phyloP scores from a whole-genome alignment of 2,113 vertebrate species.

The Oncorhynchus mykiss region DNA sequence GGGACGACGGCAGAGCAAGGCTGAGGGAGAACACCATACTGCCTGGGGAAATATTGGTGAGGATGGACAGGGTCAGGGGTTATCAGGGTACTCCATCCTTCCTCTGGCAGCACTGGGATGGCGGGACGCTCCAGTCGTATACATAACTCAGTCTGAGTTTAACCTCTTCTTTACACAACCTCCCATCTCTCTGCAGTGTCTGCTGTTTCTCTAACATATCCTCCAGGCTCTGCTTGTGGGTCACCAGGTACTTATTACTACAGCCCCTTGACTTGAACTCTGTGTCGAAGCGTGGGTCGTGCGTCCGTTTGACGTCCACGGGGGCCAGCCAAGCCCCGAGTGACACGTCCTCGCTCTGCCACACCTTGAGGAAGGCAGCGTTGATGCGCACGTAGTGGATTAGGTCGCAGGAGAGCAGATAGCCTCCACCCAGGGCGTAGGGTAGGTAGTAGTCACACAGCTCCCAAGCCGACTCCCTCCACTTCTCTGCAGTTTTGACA shows the following conservation, averaged over 20 bases:
- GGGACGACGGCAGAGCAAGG: too few species aligned
- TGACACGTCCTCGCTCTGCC: conserved; percentile 97
- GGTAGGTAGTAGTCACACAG: conserved; percentile 96
- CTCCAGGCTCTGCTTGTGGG: conserved; percentile 95
- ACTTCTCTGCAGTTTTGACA: conserved; percentile 89
- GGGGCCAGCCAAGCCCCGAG: conserved; percentile 94
- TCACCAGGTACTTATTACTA: conserved; percentile 93
- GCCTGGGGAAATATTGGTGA: neutral
- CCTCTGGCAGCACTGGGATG: conserved; percentile 95
- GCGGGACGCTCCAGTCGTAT: conserved; percentile 95
- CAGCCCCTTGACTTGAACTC: conserved; percentile 96
- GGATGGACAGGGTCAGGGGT: neutral
- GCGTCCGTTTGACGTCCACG: conserved; percentile 85
- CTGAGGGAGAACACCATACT: neutral
- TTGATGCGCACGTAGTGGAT: conserved; percentile 83
- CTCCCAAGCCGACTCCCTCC: conserved; percentile 92
- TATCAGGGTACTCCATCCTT: conserved; percentile 92
- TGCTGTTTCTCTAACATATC: conserved; percentile 98
- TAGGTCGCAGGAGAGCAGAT: conserved; percentile 88
- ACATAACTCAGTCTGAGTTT: conserved; percentile 89
- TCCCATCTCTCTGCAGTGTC: conserved; percentile 82
- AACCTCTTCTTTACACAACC: conserved; percentile 88
- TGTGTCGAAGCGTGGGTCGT: conserved; percentile 95
- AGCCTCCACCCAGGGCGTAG: conserved; percentile 92
- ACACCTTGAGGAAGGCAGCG: conserved; percentile 81